These are phyloP conservation scores for Masticophis lateralis DNA, from an alignment of 2,797 vertebrate species.

Conservation along the genomic window DNA sequence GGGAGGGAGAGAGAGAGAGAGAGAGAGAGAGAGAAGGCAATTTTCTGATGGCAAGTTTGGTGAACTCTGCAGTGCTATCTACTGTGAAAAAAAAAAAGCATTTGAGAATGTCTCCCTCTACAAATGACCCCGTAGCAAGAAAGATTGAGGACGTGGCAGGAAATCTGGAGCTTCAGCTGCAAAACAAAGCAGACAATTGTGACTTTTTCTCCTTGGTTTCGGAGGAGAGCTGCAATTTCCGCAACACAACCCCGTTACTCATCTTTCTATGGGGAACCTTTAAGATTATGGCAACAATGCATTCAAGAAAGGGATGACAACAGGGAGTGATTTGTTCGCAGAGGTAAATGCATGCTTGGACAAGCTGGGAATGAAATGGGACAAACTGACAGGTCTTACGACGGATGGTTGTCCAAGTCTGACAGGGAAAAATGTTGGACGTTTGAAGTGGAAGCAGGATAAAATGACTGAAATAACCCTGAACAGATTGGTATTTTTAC, in stretches of 20 bases:
- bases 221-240: not conserved
- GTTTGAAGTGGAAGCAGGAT: not conserved
- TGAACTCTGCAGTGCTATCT: not conserved
- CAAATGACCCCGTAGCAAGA: not conserved
- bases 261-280: not conserved
- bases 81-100: not conserved
- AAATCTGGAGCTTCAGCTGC: not conserved
- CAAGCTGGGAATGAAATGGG: slow-evolving; percentile 2
- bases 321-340: slow-evolving; percentile 1
- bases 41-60: not conserved
- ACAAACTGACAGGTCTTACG: not conserved
- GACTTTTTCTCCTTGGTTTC: not conserved
- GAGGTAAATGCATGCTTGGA: slow-evolving; percentile 7
- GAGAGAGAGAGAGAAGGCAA: not conserved
- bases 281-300: not conserved
- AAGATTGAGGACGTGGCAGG: not conserved
- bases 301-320: slow-evolving; percentile 4
- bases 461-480: not conserved
- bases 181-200: not conserved
- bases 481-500: not conserved
- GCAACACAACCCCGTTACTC: not conserved
- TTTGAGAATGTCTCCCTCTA: not conserved
- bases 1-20: too few relatives aligned
- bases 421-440: not conserved
- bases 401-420: not conserved